phyloP scores from a whole-genome alignment of 2,888 invertebrate genomes.

The Apeira syringaria region DNA sequence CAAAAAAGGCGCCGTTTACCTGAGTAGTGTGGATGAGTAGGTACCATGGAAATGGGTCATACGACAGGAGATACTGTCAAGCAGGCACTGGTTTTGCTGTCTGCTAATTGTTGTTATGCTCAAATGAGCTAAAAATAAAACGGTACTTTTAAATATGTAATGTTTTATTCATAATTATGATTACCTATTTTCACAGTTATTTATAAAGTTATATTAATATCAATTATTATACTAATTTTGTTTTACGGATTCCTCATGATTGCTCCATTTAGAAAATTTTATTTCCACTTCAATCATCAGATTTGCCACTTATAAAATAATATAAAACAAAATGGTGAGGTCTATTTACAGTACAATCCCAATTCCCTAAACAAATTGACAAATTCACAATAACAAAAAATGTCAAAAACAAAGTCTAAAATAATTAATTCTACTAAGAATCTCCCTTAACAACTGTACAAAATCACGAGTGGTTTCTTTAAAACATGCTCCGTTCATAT shows the following conservation, averaged over 20 bases:
- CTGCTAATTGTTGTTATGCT: too few relatives aligned
- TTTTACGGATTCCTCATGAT: constrained; percentile 81
- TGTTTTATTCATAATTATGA: constrained; percentile 84
- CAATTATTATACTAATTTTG: constrained; percentile 82
- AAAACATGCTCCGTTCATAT: constrained; percentile 65
- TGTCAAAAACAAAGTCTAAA: constrained; percentile 73
- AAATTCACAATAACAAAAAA: constrained; percentile 86
- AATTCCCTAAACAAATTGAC: constrained; percentile 88
- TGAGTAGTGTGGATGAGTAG: too few relatives aligned
- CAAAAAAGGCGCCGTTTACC: too few relatives aligned
- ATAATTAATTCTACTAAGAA: constrained; percentile 78
- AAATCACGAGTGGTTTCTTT: constrained; percentile 80
- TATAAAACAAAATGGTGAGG: constrained; percentile 80
- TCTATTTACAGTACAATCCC: constrained; percentile 87
- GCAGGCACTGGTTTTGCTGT: too few relatives aligned
- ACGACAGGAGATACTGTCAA: too few relatives aligned
- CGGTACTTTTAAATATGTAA: constrained; percentile 77
- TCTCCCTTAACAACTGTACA: constrained; percentile 82
- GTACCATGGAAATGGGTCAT: too few relatives aligned
- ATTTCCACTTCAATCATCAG: constrained; percentile 82
- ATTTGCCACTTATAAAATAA: constrained; percentile 69
- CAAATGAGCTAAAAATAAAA: too few relatives aligned
- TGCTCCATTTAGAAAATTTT: constrained; percentile 82
- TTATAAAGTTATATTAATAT: constrained; percentile 85
- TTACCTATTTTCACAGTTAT: constrained; percentile 84